phyloP scores from a whole-genome alignment of 2,797 vertebrate genomes.

The Semotilus atromaculatus region DNA sequence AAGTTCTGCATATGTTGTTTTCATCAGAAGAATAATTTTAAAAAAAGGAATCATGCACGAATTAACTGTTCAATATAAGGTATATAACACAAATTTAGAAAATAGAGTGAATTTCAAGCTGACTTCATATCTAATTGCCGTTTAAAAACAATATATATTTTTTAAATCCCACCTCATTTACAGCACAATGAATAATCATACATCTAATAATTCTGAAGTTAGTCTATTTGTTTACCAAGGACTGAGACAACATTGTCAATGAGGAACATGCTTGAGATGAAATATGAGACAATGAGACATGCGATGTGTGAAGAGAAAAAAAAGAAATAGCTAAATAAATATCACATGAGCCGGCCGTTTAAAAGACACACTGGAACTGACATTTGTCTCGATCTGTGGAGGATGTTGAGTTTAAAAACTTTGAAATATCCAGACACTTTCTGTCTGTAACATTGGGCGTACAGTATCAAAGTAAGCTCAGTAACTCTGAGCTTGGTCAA shows the following conservation, averaged over 20 bases:
- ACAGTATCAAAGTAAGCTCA: not conserved
- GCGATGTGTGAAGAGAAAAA: conserved; percentile 1
- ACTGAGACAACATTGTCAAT: not conserved
- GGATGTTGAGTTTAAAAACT: not conserved
- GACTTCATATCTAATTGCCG: not conserved
- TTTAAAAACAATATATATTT: not conserved
- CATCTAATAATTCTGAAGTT: not conserved
- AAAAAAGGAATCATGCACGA: not conserved
- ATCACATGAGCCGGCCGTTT: not conserved
- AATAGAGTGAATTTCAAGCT: not conserved
- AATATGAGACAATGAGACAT: conserved; percentile 2
- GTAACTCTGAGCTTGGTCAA: conserved; percentile 1
- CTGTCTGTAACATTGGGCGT: not conserved
- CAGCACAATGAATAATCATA: no score
- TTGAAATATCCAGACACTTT: conserved; percentile 6
- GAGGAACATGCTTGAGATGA: conserved; percentile 2
- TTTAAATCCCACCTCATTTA: no score
- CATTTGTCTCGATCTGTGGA: not conserved
- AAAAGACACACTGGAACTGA: not conserved
- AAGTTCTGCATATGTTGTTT: not conserved
- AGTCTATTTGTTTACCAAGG: not conserved
- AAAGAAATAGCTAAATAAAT: not conserved
- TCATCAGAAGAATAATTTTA: not conserved
- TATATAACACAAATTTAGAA: not conserved
- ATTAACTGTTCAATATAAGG: not conserved